Conservation (phyloP, 2,797 vertebrate genomes). For the Orestias chungarensis region DNA sequence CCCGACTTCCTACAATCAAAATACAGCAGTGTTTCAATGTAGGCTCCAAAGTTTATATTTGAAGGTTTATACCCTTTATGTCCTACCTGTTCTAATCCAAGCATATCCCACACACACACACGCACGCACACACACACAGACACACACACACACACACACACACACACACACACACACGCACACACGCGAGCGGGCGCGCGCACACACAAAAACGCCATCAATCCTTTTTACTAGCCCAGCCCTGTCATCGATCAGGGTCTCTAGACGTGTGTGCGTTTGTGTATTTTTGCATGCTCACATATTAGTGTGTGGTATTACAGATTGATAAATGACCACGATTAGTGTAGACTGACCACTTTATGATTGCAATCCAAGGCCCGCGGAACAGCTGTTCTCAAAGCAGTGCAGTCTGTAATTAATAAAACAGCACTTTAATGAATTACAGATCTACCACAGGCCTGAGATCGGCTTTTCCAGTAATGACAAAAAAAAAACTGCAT, state of each 20-base stretch:
- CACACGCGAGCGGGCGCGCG: constrained; percentile 23
- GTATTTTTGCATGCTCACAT: constrained; percentile 23
- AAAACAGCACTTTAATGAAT: constrained; percentile 75
- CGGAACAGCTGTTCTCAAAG: constrained; percentile 67
- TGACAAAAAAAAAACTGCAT: constrained; percentile 31
- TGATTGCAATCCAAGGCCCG: constrained; percentile 75
- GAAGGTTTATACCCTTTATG: constrained; percentile 25
- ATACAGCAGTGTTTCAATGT: not conserved
- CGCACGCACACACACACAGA: constrained; percentile 15
- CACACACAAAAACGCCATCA: constrained; percentile 50
- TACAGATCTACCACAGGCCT: constrained; percentile 62
- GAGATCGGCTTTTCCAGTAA: constrained; percentile 50
- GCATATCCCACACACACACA: not conserved
- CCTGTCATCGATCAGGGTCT: constrained; percentile 61
- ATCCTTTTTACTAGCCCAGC: constrained; percentile 58
- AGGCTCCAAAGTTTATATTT: constrained; percentile 27
- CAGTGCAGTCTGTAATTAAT: constrained; percentile 73
- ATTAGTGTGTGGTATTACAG: constrained; percentile 56
- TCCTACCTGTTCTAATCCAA: constrained; percentile 19
- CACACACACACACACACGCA: not conserved
- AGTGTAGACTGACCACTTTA: constrained; percentile 74
- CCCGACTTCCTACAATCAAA: too few species aligned
- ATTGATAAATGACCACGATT: constrained; percentile 81
- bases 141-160: not conserved
- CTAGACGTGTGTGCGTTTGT: constrained; percentile 19